phyloP scores from a whole-genome alignment of 2,888 invertebrate species.

The Drosophila cognata region DNA sequence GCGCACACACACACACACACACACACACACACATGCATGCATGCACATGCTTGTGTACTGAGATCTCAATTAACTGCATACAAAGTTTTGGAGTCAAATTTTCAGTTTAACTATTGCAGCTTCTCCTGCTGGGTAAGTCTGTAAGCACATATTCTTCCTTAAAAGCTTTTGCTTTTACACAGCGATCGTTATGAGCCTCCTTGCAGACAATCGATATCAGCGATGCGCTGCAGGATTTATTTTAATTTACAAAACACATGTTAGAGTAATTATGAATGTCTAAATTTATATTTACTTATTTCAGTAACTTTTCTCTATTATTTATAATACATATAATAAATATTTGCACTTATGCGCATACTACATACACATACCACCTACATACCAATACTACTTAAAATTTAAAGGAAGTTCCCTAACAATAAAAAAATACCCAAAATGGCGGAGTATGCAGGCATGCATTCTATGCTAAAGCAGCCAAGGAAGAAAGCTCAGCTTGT shows the following conservation, averaged over 20 bases:
- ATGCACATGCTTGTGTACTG: conserved; percentile 4
- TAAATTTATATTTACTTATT: not conserved
- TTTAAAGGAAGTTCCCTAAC: not conserved
- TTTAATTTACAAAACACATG: not conserved
- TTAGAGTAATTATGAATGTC: not conserved
- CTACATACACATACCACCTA: no score
- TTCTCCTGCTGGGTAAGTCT: not conserved
- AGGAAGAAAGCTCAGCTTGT: not conserved
- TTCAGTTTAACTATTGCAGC: not conserved
- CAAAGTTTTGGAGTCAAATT: not conserved
- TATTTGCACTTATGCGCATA: not conserved
- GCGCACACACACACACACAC: not conserved
- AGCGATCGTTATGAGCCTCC: not conserved
- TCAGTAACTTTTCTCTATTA: not conserved
- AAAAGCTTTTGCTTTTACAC: not conserved
- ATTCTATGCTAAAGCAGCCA: not conserved
- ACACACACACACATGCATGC: not conserved
- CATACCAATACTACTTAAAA: not conserved
- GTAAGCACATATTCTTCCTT: not conserved
- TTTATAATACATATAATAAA: not conserved
- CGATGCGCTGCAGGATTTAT: not conserved
- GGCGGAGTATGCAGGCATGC: not conserved
- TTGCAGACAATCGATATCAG: not conserved
- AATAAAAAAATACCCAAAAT: not conserved
- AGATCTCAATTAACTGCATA: conserved; percentile 41